Conservation (phyloP, 2,797 vertebrate genomes). For the Alectoris magna region DNA sequence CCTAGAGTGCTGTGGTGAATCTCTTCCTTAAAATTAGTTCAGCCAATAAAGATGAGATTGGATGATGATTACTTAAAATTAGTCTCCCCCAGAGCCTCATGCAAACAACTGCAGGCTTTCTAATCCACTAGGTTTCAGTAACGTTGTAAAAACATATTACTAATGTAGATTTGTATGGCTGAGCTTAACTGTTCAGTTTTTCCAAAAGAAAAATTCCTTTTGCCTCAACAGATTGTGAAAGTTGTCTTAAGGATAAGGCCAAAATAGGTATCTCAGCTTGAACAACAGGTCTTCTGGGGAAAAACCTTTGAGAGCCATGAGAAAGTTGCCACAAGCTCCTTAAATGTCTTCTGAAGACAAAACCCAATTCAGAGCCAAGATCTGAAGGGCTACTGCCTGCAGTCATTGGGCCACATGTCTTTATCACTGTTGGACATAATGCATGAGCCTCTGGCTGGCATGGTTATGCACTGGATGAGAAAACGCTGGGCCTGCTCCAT, state of each 20-base stretch:
- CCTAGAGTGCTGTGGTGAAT: background rate
- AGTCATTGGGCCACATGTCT: background rate
- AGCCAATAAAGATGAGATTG: background rate
- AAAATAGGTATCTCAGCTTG: constrained; percentile 3
- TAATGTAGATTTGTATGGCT: background rate
- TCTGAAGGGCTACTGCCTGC: background rate
- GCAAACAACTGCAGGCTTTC: constrained; percentile 13
- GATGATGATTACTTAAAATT: constrained; percentile 40
- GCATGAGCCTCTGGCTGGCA: background rate
- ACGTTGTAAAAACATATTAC: constrained; percentile 13
- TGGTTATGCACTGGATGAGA: background rate
- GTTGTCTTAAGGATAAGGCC: background rate
- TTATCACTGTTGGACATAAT: background rate
- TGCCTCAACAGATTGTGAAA: background rate
- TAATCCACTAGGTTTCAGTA: constrained; percentile 43
- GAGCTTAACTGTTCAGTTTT: constrained; percentile 34
- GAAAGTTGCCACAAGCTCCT: background rate
- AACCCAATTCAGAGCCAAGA: background rate
- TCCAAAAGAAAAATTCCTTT: background rate
- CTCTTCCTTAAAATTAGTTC: background rate
- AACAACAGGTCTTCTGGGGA: background rate
- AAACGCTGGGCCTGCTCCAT: background rate
- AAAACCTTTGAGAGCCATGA: background rate
- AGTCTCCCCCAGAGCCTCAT: constrained; percentile 12
- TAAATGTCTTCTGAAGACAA: background rate